A percentile compares a stretch with the other conserved stretches of the same genome.
Conservation (phyloP, 1,140 invertebrate genomes). For the Phthorimaea operculella region DNA sequence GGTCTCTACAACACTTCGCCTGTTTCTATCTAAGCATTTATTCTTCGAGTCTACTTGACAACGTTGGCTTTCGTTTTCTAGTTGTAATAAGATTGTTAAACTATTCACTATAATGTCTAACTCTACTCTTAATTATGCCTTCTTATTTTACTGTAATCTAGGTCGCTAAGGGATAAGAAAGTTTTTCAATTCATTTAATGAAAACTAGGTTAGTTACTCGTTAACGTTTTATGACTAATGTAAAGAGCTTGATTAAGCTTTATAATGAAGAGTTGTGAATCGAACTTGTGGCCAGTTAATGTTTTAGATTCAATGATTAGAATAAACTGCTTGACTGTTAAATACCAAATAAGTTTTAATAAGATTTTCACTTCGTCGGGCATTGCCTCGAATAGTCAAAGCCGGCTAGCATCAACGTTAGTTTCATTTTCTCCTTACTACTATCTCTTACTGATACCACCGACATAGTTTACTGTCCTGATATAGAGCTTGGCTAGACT, state of each 20-base stretch:
- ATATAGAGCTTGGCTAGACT: not conserved
- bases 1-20: constrained; percentile 62
- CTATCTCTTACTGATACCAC: not conserved
- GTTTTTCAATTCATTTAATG: constrained; percentile 28
- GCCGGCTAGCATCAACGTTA: not conserved
- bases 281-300: constrained; percentile 63
- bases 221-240: constrained; percentile 41
- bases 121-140: constrained; percentile 32
- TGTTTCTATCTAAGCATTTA: constrained; percentile 32
- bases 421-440: not conserved
- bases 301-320: constrained; percentile 38
- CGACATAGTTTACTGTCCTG: not conserved
- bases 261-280: constrained; percentile 66
- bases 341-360: constrained; percentile 24
- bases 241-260: constrained; percentile 66
- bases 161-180: constrained; percentile 20
- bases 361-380: constrained; percentile 16
- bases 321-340: constrained; percentile 31
- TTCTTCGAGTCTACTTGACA: constrained; percentile 19
- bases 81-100: constrained; percentile 27
- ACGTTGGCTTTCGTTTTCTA: constrained; percentile 27
- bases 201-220: constrained; percentile 31
- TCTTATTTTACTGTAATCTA: constrained; percentile 32
- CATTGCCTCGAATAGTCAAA: constrained; percentile 1
- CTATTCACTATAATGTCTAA: constrained; percentile 19